Base-by-base conservation (phyloP, 2,113 vertebrate genomes). In the Stigmatopora argus region DNA sequence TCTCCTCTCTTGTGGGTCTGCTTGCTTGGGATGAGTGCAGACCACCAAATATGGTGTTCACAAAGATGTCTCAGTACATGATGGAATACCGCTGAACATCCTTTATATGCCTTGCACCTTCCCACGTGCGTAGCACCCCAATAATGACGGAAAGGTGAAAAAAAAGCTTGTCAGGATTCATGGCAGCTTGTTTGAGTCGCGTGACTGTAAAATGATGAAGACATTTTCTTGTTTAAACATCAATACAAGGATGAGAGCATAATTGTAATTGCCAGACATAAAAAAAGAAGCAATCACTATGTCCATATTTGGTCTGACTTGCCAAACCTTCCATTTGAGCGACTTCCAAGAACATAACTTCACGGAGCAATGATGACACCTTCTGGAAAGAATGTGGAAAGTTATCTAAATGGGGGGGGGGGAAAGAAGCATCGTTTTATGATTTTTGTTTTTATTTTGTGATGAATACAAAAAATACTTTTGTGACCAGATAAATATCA, bases 401-500 rank as follows among this genome's bases (percentile, higher is more conserved):
- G 23, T 3, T 13, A 15, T 3, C 23, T 6, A 26, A 7, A 53
- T 31, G 26, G 26, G 26, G 26, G 26, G 3, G 38, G 38, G 7
- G 53, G 47, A 35, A 64, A n/a, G 34, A 31, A 49, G 4, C 1
- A n/a, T 26, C 5, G 10, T 10, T 70, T 88, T 85, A 81, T 87
- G 77, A 91, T 91, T 89, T 55, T 75, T 76, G 5, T 44, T 60
- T 61, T 64, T 64, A 52, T 64, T 89, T 89, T 93, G 84, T 86
- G 81, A 83, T 89, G 81, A 92, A 93, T 93, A 92, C 92, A 93
- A 94, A 94, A 93, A 92, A 93, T 91, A 93, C 82, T 88, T 90
- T 91, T 88, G 83, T 87, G 89, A 89, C 81, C 89, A 90, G 91
- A 92, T 92, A 90, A 91, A 91, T 89, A 90, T 87, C 69, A 79